Percentiles rank a stretch among this genome's conserved stretches.
These are phyloP conservation scores for Bibio marci DNA, from an alignment of 2,888 invertebrate species.

Conservation along the genomic window DNA sequence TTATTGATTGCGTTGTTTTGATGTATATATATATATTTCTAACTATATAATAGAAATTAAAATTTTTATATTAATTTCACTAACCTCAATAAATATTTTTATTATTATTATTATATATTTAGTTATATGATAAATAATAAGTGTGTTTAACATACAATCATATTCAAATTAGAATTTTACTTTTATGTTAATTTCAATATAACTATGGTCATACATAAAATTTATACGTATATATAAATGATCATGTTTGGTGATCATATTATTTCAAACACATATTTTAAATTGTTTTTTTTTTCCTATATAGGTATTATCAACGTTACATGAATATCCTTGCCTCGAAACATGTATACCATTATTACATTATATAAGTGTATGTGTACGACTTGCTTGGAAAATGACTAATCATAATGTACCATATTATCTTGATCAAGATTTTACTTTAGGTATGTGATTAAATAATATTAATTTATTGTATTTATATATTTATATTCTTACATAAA, in stretches of 20 bases:
- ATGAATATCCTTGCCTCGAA: slow-evolving; percentile 82
- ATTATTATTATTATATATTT: too few species aligned
- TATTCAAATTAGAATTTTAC: too few species aligned
- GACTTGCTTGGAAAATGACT: slow-evolving; percentile 73
- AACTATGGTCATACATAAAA: too few species aligned
- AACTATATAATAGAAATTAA: too few species aligned
- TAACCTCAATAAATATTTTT: slow-evolving; percentile 1
- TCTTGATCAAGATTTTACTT: slow-evolving; percentile 50
- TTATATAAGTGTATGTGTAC: slow-evolving; percentile 66
- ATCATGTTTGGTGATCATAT: too few species aligned
- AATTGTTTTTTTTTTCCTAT: slow-evolving; percentile 14
- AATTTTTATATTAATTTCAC: background rate
- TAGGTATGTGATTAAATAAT: slow-evolving; percentile 30
- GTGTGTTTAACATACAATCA: too few species aligned
- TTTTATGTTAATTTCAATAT: too few species aligned
- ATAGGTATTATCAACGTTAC: slow-evolving; percentile 74
- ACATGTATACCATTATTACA: slow-evolving; percentile 58
- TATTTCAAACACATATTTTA: too few species aligned
- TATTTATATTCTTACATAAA: background rate
- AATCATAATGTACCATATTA: slow-evolving; percentile 52
- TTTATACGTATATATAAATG: too few species aligned
- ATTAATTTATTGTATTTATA: background rate
- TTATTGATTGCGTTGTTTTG: too few species aligned
- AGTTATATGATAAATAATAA: too few species aligned
- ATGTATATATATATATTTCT: too few species aligned